Base-by-base conservation (phyloP, 2,888 invertebrate species). In the Drymonia ruficornis region DNA sequence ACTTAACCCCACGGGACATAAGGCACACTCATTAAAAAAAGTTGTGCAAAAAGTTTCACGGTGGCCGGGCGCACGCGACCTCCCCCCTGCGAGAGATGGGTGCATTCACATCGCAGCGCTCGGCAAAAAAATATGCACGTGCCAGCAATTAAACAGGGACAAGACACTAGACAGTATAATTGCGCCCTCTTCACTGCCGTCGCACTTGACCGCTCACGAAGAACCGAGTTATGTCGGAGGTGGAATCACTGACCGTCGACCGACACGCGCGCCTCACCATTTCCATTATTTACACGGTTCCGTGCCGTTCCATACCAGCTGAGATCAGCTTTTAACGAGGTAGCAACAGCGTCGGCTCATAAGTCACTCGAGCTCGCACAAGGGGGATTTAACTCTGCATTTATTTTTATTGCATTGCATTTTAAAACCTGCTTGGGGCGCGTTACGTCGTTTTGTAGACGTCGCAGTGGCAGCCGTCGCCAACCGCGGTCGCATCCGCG, bases 71-170 rank as follows among this genome's bases (percentile, higher is more conserved):
- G 78, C 86, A 85, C 83, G 84, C 82, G 84, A 83, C 83, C 78
- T 65, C 73, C 70, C 70, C 76, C 76, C 74, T 70, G 53, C 61
- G 57, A 73, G 70, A 74, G 77, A 79, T 81, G 80, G 80, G 82
- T 81, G 84, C 83, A 80, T 84, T 84, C 81, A 84, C 81, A 73
- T 74, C 70, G 70, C 76, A 78, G 72, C 65, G 63, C 56, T 12
- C 57, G 67, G 75, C 77, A 84, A 87, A 86, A 88, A 44, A 87
- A 81, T 78, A 74, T 84, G 81, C 92, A 84, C 91, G 90, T 86
- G 92, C 90, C 90, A 78, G 67, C 85, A 84, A 89, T 92, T 91
- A 91, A 83, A 66, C 74, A 76, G 86, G 84, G 85, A 79, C 79
- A 72, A 78, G 77, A 72, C 73, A 79, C 79, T 72, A 78, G 77